A percentile compares a stretch with the other conserved stretches of the same genome.
Conservation (phyloP, 2,888 invertebrate species). For the Lithophane semibrunnea region DNA sequence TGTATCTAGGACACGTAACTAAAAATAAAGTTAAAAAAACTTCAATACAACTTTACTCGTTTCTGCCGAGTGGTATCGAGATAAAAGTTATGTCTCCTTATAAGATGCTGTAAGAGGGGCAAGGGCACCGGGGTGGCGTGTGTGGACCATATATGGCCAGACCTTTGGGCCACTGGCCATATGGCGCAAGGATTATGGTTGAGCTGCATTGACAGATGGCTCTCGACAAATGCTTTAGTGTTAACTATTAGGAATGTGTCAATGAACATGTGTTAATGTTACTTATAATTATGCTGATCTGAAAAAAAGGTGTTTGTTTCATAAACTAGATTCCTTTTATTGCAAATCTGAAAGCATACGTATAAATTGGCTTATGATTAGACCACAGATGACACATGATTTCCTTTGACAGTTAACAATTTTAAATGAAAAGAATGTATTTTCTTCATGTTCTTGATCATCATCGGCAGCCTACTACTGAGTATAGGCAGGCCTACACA, state of each 20-base stretch:
- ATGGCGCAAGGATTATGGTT: constrained; percentile 59
- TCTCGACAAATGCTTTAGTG: constrained; percentile 33
- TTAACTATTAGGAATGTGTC: constrained; percentile 49
- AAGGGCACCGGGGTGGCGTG: constrained; percentile 66
- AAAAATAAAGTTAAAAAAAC: constrained; percentile 48
- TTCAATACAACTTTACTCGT: constrained; percentile 41
- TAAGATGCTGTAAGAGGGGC: constrained; percentile 65
- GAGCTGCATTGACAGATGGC: constrained; percentile 57
- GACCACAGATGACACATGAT: not conserved
- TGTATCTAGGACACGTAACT: constrained; percentile 56
- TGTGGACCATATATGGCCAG: constrained; percentile 58
- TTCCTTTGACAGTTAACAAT: not conserved
- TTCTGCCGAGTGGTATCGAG: constrained; percentile 38
- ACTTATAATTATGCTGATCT: constrained; percentile 25
- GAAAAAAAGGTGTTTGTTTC: constrained; percentile 23
- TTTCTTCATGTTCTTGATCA: not conserved
- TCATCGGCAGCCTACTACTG: not conserved
- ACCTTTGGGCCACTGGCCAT: constrained; percentile 58
- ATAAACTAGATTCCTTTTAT: constrained; percentile 31
- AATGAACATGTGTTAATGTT: constrained; percentile 39
- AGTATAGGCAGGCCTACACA: not conserved
- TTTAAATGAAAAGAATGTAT: not conserved
- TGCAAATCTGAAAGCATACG: not conserved
- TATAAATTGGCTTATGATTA: not conserved
- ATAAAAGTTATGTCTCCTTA: constrained; percentile 66